Evolutionary conservation across 2,797 vertebrate genomes (phyloP).

Genomic region (Sphenodon punctatus): DNA sequence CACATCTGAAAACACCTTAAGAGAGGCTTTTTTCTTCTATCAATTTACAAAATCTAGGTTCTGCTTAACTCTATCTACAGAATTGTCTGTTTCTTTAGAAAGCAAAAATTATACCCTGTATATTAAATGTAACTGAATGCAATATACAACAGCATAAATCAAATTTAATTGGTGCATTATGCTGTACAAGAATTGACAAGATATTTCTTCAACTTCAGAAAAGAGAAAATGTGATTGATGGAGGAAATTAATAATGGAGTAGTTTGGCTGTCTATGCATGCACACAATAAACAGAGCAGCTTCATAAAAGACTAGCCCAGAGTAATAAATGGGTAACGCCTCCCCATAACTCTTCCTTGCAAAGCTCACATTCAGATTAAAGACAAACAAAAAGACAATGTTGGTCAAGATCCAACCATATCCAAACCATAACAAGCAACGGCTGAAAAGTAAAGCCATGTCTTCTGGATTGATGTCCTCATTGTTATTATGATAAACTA

Average conservation of each 20-base stretch:
- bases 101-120: conserved; percentile 44
- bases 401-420: too few relatives aligned
- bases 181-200: conserved; percentile 50
- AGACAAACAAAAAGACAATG: too few relatives aligned
- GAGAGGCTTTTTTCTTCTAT: too few relatives aligned
- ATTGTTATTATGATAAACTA: too few relatives aligned
- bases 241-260: conserved; percentile 59
- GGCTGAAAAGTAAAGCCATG: too few relatives aligned
- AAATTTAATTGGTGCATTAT: conserved; percentile 50
- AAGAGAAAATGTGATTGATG: conserved; percentile 63
- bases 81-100: conserved; percentile 34
- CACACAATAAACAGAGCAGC: neutral
- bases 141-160: conserved; percentile 43
- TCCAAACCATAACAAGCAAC: too few relatives aligned
- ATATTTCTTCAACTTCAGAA: conserved; percentile 38
- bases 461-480: too few relatives aligned
- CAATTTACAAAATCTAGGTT: neutral
- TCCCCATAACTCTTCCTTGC: neutral
- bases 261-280: conserved; percentile 32
- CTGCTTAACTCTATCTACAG: conserved; percentile 34
- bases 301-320: conserved; percentile 27
- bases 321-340: neutral
- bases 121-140: conserved; percentile 21
- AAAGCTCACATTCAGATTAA: neutral
- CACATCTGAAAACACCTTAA: too few relatives aligned